These are phyloP conservation scores for Tinea trinotella DNA, from an alignment of 2,888 invertebrate genomes.

Conservation along the genomic window DNA sequence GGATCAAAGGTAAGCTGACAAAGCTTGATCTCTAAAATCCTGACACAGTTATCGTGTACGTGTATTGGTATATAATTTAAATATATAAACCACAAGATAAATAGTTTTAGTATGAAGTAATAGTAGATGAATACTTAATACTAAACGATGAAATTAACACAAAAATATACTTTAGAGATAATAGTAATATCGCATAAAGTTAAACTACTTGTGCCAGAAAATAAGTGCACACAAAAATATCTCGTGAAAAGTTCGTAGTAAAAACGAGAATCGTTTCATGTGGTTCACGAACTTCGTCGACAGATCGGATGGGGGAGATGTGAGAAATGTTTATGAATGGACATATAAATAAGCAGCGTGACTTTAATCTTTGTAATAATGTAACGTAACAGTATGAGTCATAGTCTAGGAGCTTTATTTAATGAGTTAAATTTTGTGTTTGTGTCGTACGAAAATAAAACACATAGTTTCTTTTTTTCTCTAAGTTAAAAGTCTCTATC, in stretches of 20 bases:
- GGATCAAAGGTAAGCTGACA: too few relatives aligned
- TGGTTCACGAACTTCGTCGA: neutral
- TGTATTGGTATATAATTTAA: too few relatives aligned
- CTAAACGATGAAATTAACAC: neutral
- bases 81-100: too few relatives aligned
- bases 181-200: constrained; percentile 1
- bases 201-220: constrained; percentile 1
- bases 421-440: constrained; percentile 5
- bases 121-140: neutral
- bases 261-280: neutral
- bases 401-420: constrained; percentile 5
- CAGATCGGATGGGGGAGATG: constrained; percentile 21
- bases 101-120: too few relatives aligned
- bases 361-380: constrained; percentile 36
- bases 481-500: too few relatives aligned
- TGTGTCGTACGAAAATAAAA: neutral
- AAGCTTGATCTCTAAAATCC: too few relatives aligned
- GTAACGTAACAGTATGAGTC: constrained; percentile 4
- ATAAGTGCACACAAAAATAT: neutral
- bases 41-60: too few relatives aligned
- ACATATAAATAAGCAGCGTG: constrained; percentile 43
- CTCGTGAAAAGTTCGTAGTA: neutral
- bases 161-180: constrained; percentile 13
- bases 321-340: constrained; percentile 47
- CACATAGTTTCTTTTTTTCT: too few relatives aligned